Evolutionary conservation across 1,140 invertebrate species (phyloP).

Genomic region (Anagrus nilaparvatae): DNA sequence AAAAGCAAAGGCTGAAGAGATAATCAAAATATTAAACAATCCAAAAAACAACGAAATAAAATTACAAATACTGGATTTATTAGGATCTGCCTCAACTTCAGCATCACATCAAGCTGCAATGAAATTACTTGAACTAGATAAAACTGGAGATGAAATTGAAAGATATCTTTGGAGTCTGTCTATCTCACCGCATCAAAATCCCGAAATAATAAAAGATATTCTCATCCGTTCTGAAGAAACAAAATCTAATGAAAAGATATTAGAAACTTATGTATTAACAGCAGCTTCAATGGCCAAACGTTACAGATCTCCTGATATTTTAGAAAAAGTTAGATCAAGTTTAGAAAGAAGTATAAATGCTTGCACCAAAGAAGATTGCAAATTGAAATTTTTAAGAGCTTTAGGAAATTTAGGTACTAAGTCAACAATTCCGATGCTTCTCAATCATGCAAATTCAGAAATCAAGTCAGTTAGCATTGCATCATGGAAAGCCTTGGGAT

Average conservation of each 20-base stretch:
- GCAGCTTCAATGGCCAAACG: slow-evolving; percentile 51
- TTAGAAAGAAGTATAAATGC: slow-evolving; percentile 41
- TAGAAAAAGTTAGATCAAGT: slow-evolving; percentile 42
- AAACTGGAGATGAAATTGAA: slow-evolving; percentile 51
- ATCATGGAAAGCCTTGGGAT: slow-evolving; percentile 54
- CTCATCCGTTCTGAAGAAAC: slow-evolving; percentile 40
- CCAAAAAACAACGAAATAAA: slow-evolving; percentile 35
- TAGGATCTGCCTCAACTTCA: slow-evolving; percentile 57
- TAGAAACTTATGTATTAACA: slow-evolving; percentile 54
- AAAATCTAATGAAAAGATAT: slow-evolving; percentile 47
- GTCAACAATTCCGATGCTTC: slow-evolving; percentile 46
- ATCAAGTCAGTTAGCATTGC: slow-evolving; percentile 45
- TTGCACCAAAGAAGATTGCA: slow-evolving; percentile 46
- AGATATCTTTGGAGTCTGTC: slow-evolving; percentile 65
- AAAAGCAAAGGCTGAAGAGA: slow-evolving; percentile 46
- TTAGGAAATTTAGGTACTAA: slow-evolving; percentile 55
- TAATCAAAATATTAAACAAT: slow-evolving; percentile 48
- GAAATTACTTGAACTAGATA: slow-evolving; percentile 50
- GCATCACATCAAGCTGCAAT: slow-evolving; percentile 58
- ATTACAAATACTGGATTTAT: slow-evolving; percentile 55
- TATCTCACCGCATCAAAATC: slow-evolving; percentile 38
- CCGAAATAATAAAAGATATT: slow-evolving; percentile 51
- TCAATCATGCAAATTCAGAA: slow-evolving; percentile 44
- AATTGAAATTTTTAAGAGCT: slow-evolving; percentile 51
- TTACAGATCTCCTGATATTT: slow-evolving; percentile 20